Percentiles rank a stretch among this genome's conserved stretches.
Conservation (phyloP, 2,797 vertebrate species). For the Eulemur rubriventer region DNA sequence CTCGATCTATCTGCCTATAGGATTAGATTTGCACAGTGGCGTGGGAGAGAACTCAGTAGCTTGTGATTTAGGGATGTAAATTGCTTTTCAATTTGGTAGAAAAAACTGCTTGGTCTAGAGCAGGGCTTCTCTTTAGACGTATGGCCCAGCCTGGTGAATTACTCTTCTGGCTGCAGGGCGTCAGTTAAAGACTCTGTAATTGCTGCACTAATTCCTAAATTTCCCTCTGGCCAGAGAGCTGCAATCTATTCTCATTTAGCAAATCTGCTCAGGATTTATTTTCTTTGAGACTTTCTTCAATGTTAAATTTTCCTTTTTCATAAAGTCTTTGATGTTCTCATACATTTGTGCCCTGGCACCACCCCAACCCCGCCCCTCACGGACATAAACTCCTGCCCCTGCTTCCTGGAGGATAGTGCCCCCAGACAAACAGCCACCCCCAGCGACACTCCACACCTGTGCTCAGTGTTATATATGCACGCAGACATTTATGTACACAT, state of each 20-base stretch:
- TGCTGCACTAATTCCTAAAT: conserved; percentile 60
- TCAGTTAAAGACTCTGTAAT: conserved; percentile 52
- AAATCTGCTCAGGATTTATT: conserved; percentile 65
- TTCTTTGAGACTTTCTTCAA: conserved; percentile 53
- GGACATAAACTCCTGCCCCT: not conserved
- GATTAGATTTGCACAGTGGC: conserved; percentile 70
- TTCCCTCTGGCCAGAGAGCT: conserved; percentile 45
- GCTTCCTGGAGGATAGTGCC: not conserved
- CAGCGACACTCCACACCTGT: not conserved
- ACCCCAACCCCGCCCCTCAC: not conserved
- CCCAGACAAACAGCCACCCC: not conserved
- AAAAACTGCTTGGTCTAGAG: conserved; percentile 18
- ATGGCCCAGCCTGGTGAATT: conserved; percentile 51
- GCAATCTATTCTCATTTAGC: conserved; percentile 69
- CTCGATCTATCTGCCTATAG: conserved; percentile 50
- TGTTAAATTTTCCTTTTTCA: conserved; percentile 60
- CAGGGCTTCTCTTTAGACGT: not conserved
- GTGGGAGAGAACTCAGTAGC: not conserved
- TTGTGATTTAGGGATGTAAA: conserved; percentile 70
- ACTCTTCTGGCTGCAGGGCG: conserved; percentile 47
- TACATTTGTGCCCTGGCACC: not conserved
- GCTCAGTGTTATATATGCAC: not conserved
- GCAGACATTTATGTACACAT: fast-evolving
- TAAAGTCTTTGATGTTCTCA: conserved; percentile 25
- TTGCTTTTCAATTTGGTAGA: conserved; percentile 69